Conservation (phyloP, 2,113 vertebrate species). For the Mohoua ochrocephala region DNA sequence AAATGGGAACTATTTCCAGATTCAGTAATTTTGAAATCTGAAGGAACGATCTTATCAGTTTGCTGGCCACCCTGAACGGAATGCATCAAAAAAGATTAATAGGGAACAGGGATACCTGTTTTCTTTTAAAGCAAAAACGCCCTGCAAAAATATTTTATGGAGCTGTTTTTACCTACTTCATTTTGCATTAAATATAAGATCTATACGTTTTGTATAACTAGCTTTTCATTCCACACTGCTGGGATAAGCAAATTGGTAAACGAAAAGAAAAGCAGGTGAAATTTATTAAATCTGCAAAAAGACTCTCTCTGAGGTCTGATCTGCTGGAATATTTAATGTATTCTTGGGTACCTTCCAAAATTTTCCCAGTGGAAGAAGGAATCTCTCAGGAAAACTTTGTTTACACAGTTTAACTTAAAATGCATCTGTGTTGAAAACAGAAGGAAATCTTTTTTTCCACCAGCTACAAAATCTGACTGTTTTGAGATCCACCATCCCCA, state of each 20-base stretch:
- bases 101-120: background rate
- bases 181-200: background rate
- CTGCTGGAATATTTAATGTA: background rate
- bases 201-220: background rate
- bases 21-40: constrained; percentile 62
- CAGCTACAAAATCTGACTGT: background rate
- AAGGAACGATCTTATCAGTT: constrained; percentile 52
- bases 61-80: constrained; percentile 43
- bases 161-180: background rate
- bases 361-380: background rate
- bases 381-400: background rate
- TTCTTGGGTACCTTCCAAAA: background rate
- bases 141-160: background rate
- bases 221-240: background rate
- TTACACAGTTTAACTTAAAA: background rate
- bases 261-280: background rate
- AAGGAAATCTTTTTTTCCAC: background rate
- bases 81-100: constrained; percentile 32
- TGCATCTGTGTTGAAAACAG: background rate
- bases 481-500: background rate
- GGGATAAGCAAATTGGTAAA: background rate
- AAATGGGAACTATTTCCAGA: constrained; percentile 63
- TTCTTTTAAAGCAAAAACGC: background rate
- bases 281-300: background rate
- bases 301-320: background rate